Evolutionary conservation across 2,113 vertebrate species (phyloP).

Genomic region (Hemibates koningsi): DNA sequence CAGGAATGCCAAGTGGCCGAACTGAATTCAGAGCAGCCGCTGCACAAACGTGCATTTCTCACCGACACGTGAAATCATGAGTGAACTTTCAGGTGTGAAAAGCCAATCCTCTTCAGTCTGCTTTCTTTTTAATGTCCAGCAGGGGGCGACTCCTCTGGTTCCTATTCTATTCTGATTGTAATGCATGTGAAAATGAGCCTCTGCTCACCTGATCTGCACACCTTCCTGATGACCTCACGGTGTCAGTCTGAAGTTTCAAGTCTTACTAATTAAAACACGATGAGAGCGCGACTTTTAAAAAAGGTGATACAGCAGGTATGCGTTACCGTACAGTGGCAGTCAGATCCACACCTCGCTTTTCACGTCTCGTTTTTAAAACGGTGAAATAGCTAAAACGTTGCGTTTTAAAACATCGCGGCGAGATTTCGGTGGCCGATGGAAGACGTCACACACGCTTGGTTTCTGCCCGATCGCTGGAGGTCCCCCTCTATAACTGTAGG

Average conservation of each 20-base stretch:
- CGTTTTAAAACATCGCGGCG: rapidly evolving
- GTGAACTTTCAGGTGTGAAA: not conserved
- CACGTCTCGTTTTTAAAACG: not conserved
- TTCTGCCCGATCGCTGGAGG: not conserved
- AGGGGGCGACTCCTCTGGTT: not conserved
- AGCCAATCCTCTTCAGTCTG: not conserved
- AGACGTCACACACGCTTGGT: not conserved
- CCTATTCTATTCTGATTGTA: not conserved
- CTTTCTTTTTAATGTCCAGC: not conserved
- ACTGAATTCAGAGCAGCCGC: not conserved
- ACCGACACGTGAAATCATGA: not conserved
- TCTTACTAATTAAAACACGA: not conserved
- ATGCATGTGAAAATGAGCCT: not conserved
- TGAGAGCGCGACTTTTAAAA: not conserved
- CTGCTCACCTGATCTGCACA: not conserved
- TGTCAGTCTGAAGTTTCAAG: not conserved
- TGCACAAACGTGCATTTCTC: not conserved
- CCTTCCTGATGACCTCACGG: rapidly evolving
- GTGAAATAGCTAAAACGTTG: not conserved
- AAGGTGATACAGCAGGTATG: not conserved
- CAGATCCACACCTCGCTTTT: not conserved
- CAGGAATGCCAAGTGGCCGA: not conserved
- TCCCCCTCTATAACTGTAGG: rapidly evolving
- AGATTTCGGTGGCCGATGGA: rapidly evolving
- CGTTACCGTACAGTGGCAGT: not conserved